Evolutionary conservation across 2,888 invertebrate species (phyloP).

Genomic region (Lobophora halterata): DNA sequence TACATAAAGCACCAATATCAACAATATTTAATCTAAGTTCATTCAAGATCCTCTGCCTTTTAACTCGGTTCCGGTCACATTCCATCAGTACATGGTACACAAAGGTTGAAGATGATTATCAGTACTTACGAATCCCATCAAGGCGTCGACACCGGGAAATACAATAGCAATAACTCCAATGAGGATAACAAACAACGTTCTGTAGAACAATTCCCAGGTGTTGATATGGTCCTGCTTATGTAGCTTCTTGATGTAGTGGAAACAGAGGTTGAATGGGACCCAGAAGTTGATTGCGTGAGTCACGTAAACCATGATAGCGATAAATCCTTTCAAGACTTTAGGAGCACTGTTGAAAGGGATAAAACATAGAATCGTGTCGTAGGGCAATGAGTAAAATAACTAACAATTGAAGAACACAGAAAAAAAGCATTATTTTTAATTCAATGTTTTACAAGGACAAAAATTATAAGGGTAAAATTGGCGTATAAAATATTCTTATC

Average conservation of each 20-base stretch:
- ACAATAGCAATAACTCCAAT: constrained; percentile 45
- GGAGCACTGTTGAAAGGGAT: constrained; percentile 45
- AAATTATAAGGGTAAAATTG: no score
- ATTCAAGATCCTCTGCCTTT: no score
- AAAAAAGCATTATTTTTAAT: no score
- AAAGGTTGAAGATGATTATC: no score
- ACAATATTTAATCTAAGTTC: no score
- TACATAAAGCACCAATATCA: no score
- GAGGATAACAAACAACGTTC: constrained; percentile 41
- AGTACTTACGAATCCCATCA: constrained; percentile 72
- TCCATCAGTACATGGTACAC: no score
- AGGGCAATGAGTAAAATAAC: no score
- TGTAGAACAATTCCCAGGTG: constrained; percentile 48
- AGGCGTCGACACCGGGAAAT: constrained; percentile 54
- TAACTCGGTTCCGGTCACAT: no score
- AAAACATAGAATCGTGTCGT: background rate
- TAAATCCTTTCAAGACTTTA: constrained; percentile 49
- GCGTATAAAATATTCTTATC: no score
- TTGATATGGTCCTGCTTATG: constrained; percentile 27
- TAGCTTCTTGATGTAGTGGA: constrained; percentile 46
- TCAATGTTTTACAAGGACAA: no score
- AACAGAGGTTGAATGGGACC: constrained; percentile 59
- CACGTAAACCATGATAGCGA: constrained; percentile 58
- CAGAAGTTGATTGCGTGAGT: constrained; percentile 65
- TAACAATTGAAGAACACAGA: no score